phyloP scores from a whole-genome alignment of 2,888 invertebrate species.

The Mesochorus sp. region DNA sequence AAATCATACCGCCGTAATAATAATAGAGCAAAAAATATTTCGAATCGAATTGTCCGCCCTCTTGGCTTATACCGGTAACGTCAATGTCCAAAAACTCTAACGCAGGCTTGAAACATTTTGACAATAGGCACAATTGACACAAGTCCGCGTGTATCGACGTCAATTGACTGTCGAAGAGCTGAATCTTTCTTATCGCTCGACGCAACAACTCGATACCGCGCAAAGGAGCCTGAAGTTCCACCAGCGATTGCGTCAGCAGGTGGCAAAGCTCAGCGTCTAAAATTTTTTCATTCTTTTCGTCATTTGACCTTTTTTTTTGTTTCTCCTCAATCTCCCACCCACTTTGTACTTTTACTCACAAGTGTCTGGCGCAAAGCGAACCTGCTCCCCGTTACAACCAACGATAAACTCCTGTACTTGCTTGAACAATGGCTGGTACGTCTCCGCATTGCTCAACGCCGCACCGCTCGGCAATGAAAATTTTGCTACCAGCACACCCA shows the following conservation, averaged over 20 bases:
- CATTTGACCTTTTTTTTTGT: background rate
- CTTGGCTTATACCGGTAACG: slow-evolving; percentile 94
- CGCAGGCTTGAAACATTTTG: slow-evolving; percentile 96
- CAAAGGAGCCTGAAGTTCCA: slow-evolving; percentile 90
- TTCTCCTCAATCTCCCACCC: background rate
- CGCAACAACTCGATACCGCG: slow-evolving; percentile 92
- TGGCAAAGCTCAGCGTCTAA: slow-evolving; percentile 96
- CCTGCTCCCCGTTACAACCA: slow-evolving; percentile 95
- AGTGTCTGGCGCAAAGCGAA: slow-evolving; percentile 91
- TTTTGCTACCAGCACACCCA: slow-evolving; percentile 93
- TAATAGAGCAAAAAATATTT: slow-evolving; percentile 96
- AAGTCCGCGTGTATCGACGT: slow-evolving; percentile 97
- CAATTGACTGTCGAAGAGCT: slow-evolving; percentile 93
- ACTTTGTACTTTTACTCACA: slow-evolving; percentile 85
- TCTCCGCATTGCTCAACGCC: slow-evolving; percentile 67
- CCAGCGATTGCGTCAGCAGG: slow-evolving; percentile 89
- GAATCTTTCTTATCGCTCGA: slow-evolving; percentile 94
- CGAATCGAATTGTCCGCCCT: slow-evolving; percentile 92
- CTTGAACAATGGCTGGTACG: slow-evolving; percentile 85
- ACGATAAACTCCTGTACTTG: slow-evolving; percentile 94
- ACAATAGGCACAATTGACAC: slow-evolving; percentile 94
- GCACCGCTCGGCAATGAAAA: slow-evolving; percentile 84
- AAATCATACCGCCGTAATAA: slow-evolving; percentile 99
- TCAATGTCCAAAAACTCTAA: slow-evolving; percentile 94
- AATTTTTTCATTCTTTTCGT: slow-evolving; percentile 64